Conservation (phyloP, 2,113 vertebrate genomes). For the Neodontobutis hainanensis region DNA sequence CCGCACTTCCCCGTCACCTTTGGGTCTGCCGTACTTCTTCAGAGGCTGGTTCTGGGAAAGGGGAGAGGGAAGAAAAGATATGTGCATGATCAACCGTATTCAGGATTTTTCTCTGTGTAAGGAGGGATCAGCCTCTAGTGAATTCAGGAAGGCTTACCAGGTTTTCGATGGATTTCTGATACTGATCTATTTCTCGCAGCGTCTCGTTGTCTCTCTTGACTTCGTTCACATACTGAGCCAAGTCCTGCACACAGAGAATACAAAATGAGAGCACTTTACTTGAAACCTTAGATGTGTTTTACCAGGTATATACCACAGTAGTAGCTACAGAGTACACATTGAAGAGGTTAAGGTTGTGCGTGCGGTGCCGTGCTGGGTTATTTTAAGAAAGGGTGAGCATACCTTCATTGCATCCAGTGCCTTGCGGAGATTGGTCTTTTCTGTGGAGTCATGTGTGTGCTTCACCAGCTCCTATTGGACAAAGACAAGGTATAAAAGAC, state of each 20-base stretch:
- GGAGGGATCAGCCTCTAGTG: not conserved
- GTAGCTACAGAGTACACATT: no score
- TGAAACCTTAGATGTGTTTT: not conserved
- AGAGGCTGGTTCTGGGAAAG: constrained; percentile 88
- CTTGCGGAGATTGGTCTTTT: constrained; percentile 89
- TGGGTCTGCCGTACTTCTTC: constrained; percentile 90
- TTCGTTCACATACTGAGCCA: constrained; percentile 98
- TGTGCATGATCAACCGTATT: not conserved
- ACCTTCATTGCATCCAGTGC: constrained; percentile 99
- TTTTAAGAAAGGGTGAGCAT: not conserved
- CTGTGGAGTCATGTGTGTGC: constrained; percentile 86
- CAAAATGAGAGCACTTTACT: not conserved
- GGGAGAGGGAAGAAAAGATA: not conserved
- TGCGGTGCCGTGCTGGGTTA: no score
- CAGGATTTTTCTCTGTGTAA: not conserved
- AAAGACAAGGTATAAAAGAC: constrained; percentile 16
- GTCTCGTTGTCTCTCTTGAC: constrained; percentile 99
- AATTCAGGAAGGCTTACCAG: constrained; percentile 77
- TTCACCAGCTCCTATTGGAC: constrained; percentile 90
- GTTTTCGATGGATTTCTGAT: constrained; percentile 97
- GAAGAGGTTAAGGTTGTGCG: no score
- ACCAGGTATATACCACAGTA: no score
- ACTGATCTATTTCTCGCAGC: constrained; percentile 92
- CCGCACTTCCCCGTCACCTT: constrained; percentile 93
- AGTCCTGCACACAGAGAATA: constrained; percentile 82